These are phyloP conservation scores for Venusia cambrica DNA, from an alignment of 2,888 invertebrate species.

Conservation along the genomic window DNA sequence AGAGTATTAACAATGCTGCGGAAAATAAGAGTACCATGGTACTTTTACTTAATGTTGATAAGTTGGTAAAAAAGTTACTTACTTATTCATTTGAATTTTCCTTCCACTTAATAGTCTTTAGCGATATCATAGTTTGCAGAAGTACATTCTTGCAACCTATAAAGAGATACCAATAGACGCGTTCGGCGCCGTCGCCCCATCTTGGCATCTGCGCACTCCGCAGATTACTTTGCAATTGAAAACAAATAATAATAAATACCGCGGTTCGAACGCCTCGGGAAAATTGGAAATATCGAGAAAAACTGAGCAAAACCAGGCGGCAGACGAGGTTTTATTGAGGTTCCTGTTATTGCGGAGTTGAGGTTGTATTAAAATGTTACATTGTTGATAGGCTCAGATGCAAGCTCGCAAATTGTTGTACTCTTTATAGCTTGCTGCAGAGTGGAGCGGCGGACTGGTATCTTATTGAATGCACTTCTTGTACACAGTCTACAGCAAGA, in stretches of 20 bases:
- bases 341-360: slow-evolving; percentile 1
- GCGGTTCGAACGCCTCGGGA: slow-evolving; percentile 44
- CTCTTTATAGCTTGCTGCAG: not conserved
- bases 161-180: slow-evolving; percentile 20
- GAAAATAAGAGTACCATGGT: no score
- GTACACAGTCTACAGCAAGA: no score
- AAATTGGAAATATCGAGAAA: slow-evolving; percentile 71
- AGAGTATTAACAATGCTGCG: no score
- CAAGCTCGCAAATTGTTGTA: not conserved
- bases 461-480: no score
- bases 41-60: no score
- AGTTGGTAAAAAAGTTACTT: no score
- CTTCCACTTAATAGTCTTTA: no score
- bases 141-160: slow-evolving; percentile 13
- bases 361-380: not conserved
- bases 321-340: slow-evolving; percentile 11
- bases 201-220: slow-evolving; percentile 68
- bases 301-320: slow-evolving; percentile 21
- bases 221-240: slow-evolving; percentile 78
- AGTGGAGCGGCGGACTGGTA: no score
- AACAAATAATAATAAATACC: slow-evolving; percentile 79
- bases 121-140: slow-evolving; percentile 5
- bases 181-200: slow-evolving; percentile 31
- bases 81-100: no score
- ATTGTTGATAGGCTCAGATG: slow-evolving; percentile 1